phyloP scores from a whole-genome alignment of 2,113 vertebrate genomes.

The Hippocampus comes region DNA sequence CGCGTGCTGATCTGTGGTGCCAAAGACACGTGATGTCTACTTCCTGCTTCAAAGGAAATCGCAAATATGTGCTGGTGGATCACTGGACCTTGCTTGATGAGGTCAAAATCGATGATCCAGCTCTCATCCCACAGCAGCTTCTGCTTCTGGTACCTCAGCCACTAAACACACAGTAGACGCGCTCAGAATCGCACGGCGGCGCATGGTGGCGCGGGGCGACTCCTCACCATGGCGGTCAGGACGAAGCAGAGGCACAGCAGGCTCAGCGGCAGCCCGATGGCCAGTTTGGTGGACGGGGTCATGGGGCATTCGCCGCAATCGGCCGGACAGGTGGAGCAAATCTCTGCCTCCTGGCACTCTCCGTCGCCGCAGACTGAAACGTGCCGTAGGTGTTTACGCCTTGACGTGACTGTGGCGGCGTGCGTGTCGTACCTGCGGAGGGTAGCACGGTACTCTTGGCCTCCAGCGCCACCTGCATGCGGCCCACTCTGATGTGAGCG shows the following conservation, averaged over 20 bases:
- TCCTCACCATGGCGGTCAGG: conserved; percentile 70
- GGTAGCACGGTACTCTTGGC: conserved; percentile 78
- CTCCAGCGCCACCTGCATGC: conserved; percentile 81
- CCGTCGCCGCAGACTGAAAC: conserved; percentile 76
- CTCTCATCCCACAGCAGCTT: conserved; percentile 85
- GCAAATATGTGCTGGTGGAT: not conserved
- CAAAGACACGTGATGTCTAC: not conserved
- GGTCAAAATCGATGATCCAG: conserved; percentile 80
- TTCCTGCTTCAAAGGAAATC: too few species aligned
- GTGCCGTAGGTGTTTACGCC: not conserved
- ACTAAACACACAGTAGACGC: conserved; percentile 53
- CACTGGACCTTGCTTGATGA: conserved; percentile 77
- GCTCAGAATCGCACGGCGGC: not conserved
- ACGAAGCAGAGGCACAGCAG: conserved; percentile 72
- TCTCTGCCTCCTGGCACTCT: conserved; percentile 76
- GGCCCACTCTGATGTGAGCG: conserved; percentile 78
- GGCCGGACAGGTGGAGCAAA: conserved; percentile 75
- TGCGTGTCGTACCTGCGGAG: conserved; percentile 66
- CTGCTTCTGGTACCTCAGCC: conserved; percentile 82
- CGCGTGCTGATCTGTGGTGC: conserved; percentile 45
- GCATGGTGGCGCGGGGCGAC: not conserved
- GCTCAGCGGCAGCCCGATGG: conserved; percentile 73
- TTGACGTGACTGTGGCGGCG: not conserved
- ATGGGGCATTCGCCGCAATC: conserved; percentile 80
- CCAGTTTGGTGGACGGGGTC: conserved; percentile 57